phyloP scores from a whole-genome alignment of 2,113 vertebrate genomes.

The Theristicus caerulescens region DNA sequence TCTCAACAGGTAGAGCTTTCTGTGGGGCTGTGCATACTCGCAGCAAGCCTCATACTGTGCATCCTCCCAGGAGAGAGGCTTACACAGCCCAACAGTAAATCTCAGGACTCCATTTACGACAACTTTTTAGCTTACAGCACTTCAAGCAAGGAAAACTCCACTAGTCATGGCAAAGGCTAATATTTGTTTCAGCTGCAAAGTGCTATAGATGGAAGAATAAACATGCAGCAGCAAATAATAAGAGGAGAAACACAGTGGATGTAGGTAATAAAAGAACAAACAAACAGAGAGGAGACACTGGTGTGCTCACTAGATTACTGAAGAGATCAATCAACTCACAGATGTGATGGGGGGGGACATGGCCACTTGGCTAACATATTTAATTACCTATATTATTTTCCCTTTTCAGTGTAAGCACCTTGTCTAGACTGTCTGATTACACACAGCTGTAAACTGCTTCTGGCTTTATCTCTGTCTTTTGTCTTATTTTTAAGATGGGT shows the following conservation, averaged over 20 bases:
- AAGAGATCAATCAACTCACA: background rate
- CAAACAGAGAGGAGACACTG: background rate
- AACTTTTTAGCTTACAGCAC: background rate
- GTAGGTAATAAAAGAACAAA: background rate
- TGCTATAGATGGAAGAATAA: background rate
- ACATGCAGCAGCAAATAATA: background rate
- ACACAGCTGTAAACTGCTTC: background rate
- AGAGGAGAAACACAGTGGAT: background rate
- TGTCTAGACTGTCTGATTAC: background rate
- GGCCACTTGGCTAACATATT: background rate
- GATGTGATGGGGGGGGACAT: background rate
- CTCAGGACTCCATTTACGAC: background rate
- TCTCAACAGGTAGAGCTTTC: background rate
- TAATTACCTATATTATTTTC: background rate
- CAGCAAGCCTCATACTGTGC: rapidly evolving
- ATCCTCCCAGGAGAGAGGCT: background rate
- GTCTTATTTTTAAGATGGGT: background rate
- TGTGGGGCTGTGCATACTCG: rapidly evolving
- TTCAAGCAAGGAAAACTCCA: background rate
- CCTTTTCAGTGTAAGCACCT: background rate
- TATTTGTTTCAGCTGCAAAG: background rate
- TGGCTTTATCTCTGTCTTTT: background rate
- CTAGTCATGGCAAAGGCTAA: background rate
- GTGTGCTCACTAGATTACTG: background rate
- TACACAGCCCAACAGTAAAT: background rate